Evolutionary conservation across 2,113 vertebrate genomes (phyloP).

Genomic region (Otolemur garnettii): DNA sequence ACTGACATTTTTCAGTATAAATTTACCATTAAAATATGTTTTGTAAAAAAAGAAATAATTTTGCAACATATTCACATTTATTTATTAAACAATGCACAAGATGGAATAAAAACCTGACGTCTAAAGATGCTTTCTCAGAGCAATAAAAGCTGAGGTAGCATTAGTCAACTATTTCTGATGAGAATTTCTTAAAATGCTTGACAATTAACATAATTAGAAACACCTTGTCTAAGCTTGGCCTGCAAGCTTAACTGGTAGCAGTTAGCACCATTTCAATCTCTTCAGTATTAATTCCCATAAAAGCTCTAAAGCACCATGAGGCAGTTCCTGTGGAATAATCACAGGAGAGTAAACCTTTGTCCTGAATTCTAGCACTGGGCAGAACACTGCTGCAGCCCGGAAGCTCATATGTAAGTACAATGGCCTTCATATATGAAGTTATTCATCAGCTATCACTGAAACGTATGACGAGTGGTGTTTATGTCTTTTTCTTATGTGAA

Average conservation of each 20-base stretch:
- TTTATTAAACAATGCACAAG: slow-evolving; percentile 39
- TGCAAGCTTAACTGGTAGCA: not conserved
- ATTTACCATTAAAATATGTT: slow-evolving; percentile 78
- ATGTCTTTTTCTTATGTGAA: not conserved
- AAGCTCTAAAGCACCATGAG: not conserved
- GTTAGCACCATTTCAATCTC: not conserved
- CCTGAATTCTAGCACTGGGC: not conserved
- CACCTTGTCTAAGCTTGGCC: not conserved
- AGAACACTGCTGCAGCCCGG: not conserved
- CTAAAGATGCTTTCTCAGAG: slow-evolving; percentile 9
- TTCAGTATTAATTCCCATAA: not conserved
- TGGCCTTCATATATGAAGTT: not conserved
- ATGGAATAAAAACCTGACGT: slow-evolving; percentile 58
- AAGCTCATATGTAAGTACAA: not conserved
- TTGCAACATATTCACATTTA: slow-evolving; percentile 40
- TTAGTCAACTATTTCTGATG: slow-evolving; percentile 21
- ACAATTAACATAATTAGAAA: not conserved
- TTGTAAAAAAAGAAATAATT: slow-evolving; percentile 70
- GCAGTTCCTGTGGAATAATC: not conserved
- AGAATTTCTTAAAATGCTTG: not conserved
- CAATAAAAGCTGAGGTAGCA: slow-evolving; percentile 58
- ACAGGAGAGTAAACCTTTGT: not conserved
- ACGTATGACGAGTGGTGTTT: not conserved
- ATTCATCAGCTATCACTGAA: not conserved
- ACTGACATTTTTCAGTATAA: slow-evolving; percentile 69